Evolutionary conservation across 2,888 invertebrate genomes (phyloP).

Genomic region (Harpalus rubripes): DNA sequence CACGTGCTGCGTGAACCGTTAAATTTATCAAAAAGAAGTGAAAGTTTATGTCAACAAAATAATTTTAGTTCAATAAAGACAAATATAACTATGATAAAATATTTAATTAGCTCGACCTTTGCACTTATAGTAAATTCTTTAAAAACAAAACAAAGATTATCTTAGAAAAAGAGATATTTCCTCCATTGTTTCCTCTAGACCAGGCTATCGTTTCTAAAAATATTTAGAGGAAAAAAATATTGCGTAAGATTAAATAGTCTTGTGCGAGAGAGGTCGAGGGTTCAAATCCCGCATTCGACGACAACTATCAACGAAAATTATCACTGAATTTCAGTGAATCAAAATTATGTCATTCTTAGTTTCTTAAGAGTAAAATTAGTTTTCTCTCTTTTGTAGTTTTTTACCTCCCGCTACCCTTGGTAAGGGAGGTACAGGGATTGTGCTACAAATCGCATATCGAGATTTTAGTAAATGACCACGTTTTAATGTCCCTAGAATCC

Average conservation of each 20-base stretch:
- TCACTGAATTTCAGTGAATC: not conserved
- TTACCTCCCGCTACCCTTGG: no score
- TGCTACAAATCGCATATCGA: no score
- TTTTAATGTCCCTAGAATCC: no score
- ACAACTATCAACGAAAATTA: not conserved
- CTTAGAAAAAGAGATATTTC: conserved; percentile 14
- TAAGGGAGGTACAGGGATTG: no score
- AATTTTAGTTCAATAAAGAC: conserved; percentile 38
- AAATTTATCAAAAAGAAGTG: conserved; percentile 39
- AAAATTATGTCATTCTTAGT: no score
- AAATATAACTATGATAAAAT: conserved; percentile 48
- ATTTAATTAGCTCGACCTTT: conserved; percentile 36
- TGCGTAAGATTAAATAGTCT: not conserved
- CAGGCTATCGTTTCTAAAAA: not conserved
- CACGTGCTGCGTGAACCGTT: conserved; percentile 14
- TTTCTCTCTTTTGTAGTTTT: no score
- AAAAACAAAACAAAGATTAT: not conserved
- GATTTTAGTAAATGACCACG: no score
- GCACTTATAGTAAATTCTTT: conserved; percentile 34
- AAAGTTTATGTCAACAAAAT: conserved; percentile 48
- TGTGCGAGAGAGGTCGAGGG: not conserved
- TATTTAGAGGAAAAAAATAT: not conserved
- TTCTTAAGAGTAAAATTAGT: no score
- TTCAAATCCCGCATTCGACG: not conserved
- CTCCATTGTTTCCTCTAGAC: not conserved